Percentiles rank a stretch among this genome's conserved stretches.
Conservation (phyloP, 2,888 invertebrate genomes). For the Cyclophora albipunctata region DNA sequence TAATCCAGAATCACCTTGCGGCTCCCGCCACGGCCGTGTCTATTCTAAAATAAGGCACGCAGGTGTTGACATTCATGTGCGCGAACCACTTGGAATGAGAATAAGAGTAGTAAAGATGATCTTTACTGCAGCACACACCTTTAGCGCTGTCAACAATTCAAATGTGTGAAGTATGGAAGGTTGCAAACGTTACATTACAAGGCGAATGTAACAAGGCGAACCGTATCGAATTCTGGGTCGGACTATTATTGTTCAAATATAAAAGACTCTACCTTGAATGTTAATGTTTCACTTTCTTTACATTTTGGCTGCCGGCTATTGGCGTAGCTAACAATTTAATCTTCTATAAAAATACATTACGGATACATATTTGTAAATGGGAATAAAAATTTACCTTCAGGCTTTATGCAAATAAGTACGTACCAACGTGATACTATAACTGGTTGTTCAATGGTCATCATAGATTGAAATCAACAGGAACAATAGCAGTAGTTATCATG, state of each 20-base stretch:
- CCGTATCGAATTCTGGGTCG: constrained; percentile 22
- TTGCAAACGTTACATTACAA: constrained; percentile 24
- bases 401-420: no score
- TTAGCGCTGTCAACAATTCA: constrained; percentile 29
- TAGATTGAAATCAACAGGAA: background rate
- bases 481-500: constrained; percentile 9
- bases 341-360: no score
- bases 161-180: constrained; percentile 32
- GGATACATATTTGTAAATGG: no score
- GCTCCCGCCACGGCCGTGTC: constrained; percentile 52
- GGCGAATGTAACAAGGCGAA: constrained; percentile 28
- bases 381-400: no score
- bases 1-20: constrained; percentile 67
- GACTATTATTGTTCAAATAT: constrained; percentile 20
- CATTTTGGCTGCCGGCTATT: background rate
- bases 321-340: no score
- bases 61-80: constrained; percentile 53
- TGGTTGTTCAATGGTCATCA: background rate
- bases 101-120: constrained; percentile 11
- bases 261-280: constrained; percentile 15
- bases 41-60: constrained; percentile 62
- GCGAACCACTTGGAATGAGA: constrained; percentile 42
- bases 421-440: no score
- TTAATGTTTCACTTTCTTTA: constrained; percentile 27
- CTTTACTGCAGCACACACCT: constrained; percentile 4